Evolutionary conservation across 2,888 invertebrate genomes (phyloP).

Genomic region (Argyresthia goedartella): DNA sequence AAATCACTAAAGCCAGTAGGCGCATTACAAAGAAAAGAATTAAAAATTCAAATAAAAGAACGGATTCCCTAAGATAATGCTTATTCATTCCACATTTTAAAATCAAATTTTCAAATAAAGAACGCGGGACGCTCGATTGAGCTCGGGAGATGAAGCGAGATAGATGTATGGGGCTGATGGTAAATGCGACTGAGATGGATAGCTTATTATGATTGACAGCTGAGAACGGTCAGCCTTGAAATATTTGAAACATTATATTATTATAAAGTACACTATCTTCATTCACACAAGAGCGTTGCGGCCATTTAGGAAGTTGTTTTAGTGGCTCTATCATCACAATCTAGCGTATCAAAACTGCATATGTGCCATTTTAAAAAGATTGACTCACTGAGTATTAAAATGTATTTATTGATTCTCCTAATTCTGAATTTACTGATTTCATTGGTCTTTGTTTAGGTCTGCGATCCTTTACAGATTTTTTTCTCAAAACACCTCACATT

Average conservation of each 20-base stretch:
- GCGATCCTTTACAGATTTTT: too few relatives aligned
- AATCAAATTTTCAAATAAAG: slow-evolving; percentile 70
- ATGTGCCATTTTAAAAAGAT: too few relatives aligned
- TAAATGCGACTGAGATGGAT: slow-evolving; percentile 51
- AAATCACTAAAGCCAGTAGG: slow-evolving; percentile 52
- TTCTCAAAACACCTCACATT: too few relatives aligned
- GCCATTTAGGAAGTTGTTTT: slow-evolving; percentile 22
- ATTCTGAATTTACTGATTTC: too few relatives aligned
- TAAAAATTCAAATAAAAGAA: slow-evolving; percentile 67
- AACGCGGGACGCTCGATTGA: slow-evolving; percentile 58
- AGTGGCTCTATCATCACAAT: not conserved
- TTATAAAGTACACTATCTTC: slow-evolving; percentile 70
- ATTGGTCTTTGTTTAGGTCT: too few relatives aligned
- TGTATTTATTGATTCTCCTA: too few relatives aligned
- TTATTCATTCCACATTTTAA: slow-evolving; percentile 70
- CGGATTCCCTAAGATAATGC: slow-evolving; percentile 67
- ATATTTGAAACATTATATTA: slow-evolving; percentile 72
- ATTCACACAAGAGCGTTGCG: slow-evolving; percentile 45
- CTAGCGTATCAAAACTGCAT: not conserved
- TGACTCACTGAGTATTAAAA: too few relatives aligned
- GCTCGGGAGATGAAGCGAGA: slow-evolving; percentile 36
- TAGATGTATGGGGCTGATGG: slow-evolving; percentile 28
- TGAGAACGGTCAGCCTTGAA: slow-evolving; percentile 72
- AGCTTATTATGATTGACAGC: slow-evolving; percentile 71
- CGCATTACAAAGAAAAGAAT: slow-evolving; percentile 54